phyloP scores from a whole-genome alignment of 2,888 invertebrate species.

The Alcis repandata region DNA sequence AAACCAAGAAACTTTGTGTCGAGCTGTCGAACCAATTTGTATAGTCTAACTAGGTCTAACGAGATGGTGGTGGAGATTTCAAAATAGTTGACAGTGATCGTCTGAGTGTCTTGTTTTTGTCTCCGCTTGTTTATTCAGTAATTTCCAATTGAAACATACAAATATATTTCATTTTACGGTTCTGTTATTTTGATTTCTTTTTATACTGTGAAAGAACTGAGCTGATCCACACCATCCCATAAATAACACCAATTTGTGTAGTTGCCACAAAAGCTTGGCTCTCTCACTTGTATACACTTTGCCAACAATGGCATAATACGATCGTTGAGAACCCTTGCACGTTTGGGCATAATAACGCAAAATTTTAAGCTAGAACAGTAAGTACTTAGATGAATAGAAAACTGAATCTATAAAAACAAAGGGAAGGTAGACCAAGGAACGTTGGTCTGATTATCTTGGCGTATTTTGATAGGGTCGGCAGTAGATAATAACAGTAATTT shows the following conservation, averaged over 20 bases:
- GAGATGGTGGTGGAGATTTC: neutral
- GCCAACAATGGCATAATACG: slow-evolving; percentile 31
- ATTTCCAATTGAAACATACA: neutral
- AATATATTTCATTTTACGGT: neutral
- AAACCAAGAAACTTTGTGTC: neutral
- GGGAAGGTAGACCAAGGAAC: neutral
- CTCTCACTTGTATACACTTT: slow-evolving; percentile 15
- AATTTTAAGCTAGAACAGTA: neutral
- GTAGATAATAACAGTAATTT: too few species aligned
- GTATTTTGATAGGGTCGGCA: too few species aligned
- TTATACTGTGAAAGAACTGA: neutral
- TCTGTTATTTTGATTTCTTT: neutral
- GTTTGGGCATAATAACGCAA: neutral
- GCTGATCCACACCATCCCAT: neutral
- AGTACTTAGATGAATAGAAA: neutral
- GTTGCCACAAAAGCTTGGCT: slow-evolving; percentile 48
- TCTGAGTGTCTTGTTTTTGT: neutral
- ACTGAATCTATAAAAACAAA: neutral
- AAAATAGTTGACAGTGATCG: neutral
- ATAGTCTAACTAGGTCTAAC: too few species aligned
- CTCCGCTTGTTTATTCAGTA: neutral
- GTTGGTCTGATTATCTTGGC: too few species aligned
- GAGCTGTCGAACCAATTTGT: neutral
- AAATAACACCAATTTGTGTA: neutral
- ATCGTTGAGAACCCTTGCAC: neutral